phyloP scores from a whole-genome alignment of 2,113 vertebrate genomes.

The Dasyornis broadbenti region DNA sequence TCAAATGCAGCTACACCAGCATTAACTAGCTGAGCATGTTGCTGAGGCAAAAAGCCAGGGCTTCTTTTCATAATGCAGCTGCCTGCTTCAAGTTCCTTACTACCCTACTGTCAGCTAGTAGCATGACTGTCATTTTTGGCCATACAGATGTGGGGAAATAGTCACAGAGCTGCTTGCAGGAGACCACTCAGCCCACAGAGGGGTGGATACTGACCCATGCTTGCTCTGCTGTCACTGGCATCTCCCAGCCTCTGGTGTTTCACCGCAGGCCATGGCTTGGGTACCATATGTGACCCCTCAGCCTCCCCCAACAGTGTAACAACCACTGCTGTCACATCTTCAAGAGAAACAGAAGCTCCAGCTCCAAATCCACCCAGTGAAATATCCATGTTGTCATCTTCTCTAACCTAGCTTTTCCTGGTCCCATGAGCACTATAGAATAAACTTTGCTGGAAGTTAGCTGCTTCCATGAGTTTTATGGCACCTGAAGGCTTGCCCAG shows the following conservation, averaged over 20 bases:
- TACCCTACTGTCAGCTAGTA: neutral
- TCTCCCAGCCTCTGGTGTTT: neutral
- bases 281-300: neutral
- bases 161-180: neutral
- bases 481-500: neutral
- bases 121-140: neutral
- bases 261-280: neutral
- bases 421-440: neutral
- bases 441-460: neutral
- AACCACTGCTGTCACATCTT: neutral
- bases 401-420: neutral
- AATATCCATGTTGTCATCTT: neutral
- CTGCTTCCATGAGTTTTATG: neutral
- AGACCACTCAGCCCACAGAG: neutral
- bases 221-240: neutral
- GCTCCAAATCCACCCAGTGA: neutral
- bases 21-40: neutral
- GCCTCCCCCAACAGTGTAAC: neutral
- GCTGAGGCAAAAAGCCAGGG: neutral
- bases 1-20: neutral
- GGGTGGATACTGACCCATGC: neutral
- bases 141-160: neutral
- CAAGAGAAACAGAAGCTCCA: neutral
- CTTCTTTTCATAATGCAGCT: neutral
- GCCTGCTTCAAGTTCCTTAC: neutral